Percentiles rank a stretch among this genome's conserved stretches.
Conservation (phyloP, 1,140 invertebrate genomes). For the Microplitis demolitor region DNA sequence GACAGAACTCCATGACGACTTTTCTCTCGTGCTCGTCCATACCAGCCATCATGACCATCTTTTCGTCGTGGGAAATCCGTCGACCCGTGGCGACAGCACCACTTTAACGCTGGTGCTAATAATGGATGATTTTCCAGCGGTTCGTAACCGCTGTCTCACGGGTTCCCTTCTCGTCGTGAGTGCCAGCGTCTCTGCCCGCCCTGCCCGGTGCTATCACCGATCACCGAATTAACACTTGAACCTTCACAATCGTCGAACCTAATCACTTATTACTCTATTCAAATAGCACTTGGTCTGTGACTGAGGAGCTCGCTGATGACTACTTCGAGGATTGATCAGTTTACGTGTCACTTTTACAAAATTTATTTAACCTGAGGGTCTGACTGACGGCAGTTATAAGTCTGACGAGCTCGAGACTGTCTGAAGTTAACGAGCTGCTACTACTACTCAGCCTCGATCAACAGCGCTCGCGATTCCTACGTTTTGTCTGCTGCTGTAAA, state of each 20-base stretch:
- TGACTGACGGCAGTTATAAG: neutral
- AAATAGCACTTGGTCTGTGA: too few species aligned
- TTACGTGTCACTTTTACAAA: too few species aligned
- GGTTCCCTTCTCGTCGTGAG: slow-evolving; percentile 12
- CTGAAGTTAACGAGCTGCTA: neutral
- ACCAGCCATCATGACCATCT: slow-evolving; percentile 74
- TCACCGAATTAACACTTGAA: too few species aligned
- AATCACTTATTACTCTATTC: too few species aligned
- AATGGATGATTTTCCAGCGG: slow-evolving; percentile 18
- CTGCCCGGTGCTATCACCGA: slow-evolving; percentile 14
- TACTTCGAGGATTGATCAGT: too few species aligned
- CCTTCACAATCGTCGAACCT: too few species aligned
- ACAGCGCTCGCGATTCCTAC: neutral
- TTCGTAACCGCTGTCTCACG: neutral
- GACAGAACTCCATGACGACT: slow-evolving; percentile 95
- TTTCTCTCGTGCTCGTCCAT: slow-evolving; percentile 89
- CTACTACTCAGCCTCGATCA: slow-evolving; percentile 11
- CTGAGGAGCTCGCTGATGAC: too few species aligned
- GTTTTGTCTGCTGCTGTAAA: too few species aligned
- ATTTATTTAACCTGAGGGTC: too few species aligned
- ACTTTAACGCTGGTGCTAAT: slow-evolving; percentile 20
- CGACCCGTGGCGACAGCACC: slow-evolving; percentile 37
- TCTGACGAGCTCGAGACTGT: neutral
- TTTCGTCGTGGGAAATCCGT: slow-evolving; percentile 45
- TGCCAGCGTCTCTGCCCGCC: slow-evolving; percentile 17